Base-by-base conservation (phyloP, 2,888 invertebrate genomes). In the Vesta saturnalis region DNA sequence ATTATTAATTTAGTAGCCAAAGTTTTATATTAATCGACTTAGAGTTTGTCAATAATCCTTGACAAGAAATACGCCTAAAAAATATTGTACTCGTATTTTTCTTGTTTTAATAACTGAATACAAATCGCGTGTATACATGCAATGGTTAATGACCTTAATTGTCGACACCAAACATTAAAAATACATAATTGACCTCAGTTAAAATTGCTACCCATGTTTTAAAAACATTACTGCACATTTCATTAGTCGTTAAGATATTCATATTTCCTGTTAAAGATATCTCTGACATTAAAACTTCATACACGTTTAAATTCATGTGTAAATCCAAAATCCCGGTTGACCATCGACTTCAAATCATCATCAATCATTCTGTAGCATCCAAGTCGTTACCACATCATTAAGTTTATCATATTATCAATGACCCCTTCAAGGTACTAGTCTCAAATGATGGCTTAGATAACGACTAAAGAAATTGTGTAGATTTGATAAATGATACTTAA, bases 401-500 rank as follows among this genome's bases (percentile, higher is more conserved):
- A 69, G 64, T 57, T 65, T 64, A 69, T 64, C 64, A 65, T 65
- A 65, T 62, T 69, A 69, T 69, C 69, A 61, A 69, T 69, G 65
- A 65, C 69, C 69, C 62, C 61, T 69, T 30, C 35, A 56, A 68
- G 59, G 60, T 68, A 68, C 63, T 54, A 64, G 68, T 63, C 64
- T 68, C 64, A 6, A 63, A 67, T 64, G 60, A 64, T 60, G 56
- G 66, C 60, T 49, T 54, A 59, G 60, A 66, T 66, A 61, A 61
- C 61, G 66, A 65, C 56, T 19, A 58, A 46, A 59, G 68, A 68
- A 63, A 68, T 55, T 60, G 64, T 64, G 60, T 46, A 64, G 68
- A 68, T 68, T 68, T 68, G 68, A 68, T 68, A 68, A 68, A 68
- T 68, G 63, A 68, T 67, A 63, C 67, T 61, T 63, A 63, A 67